A percentile compares a stretch with the other conserved stretches of the same genome.
These are phyloP conservation scores for Pristionchus fissidentatus DNA, from an alignment of 2,888 invertebrate species.

Conservation along the genomic window DNA sequence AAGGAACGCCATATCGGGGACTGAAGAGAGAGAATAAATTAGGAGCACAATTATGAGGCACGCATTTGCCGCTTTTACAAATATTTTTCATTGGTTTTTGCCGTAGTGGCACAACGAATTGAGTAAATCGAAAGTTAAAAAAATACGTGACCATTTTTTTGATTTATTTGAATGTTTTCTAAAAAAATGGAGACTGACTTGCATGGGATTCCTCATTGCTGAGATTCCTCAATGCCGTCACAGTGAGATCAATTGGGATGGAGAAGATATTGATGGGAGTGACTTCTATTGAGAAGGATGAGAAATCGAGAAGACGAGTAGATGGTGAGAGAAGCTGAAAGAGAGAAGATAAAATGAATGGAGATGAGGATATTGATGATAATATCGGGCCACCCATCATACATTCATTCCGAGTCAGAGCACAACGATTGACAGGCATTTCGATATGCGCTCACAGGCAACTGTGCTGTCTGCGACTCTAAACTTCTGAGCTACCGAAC, in stretches of 20 bases:
- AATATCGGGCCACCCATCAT: too few relatives aligned
- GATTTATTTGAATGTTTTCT: background rate
- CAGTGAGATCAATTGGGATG: slow-evolving; percentile 32
- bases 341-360: too few relatives aligned
- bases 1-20: slow-evolving; percentile 76
- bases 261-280: slow-evolving; percentile 24
- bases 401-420: too few relatives aligned
- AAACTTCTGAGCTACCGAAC: too few relatives aligned
- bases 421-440: too few relatives aligned
- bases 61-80: background rate
- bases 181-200: background rate
- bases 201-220: slow-evolving; percentile 45
- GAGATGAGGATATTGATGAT: too few relatives aligned
- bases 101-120: too few relatives aligned
- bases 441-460: too few relatives aligned
- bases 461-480: too few relatives aligned
- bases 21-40: slow-evolving; percentile 43
- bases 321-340: background rate
- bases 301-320: slow-evolving; percentile 22
- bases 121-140: background rate
- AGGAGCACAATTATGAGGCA: background rate
- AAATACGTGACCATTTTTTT: too few relatives aligned
- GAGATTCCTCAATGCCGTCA: slow-evolving; percentile 43
- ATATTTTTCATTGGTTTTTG: too few relatives aligned
- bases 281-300: slow-evolving; percentile 21